Evolutionary conservation across 2,888 invertebrate species (phyloP).

Genomic region (Drymonia ruficornis): DNA sequence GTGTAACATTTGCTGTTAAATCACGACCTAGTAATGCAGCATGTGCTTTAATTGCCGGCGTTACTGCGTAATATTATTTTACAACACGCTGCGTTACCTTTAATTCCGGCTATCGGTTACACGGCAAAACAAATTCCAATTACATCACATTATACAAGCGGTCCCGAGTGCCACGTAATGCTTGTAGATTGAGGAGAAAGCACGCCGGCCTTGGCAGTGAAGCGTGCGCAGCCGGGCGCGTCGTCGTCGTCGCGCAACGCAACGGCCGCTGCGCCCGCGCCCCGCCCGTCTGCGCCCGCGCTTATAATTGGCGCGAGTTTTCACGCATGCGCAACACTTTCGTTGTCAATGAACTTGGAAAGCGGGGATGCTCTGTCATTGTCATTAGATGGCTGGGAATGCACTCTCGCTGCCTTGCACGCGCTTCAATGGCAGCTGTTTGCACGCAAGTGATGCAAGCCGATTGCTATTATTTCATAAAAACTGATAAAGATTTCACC

Average conservation of each 20-base stretch:
- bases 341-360: slow-evolving; percentile 84
- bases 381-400: slow-evolving; percentile 78
- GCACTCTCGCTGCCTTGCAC: slow-evolving; percentile 77
- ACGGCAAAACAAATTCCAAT: slow-evolving; percentile 61
- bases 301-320: slow-evolving; percentile 73
- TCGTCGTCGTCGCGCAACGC: slow-evolving; percentile 51
- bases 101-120: slow-evolving; percentile 37
- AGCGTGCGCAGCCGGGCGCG: slow-evolving; percentile 62
- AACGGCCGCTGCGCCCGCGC: slow-evolving; percentile 43
- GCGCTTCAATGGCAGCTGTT: slow-evolving; percentile 49
- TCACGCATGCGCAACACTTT: slow-evolving; percentile 80
- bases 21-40: not conserved
- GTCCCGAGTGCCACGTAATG: slow-evolving; percentile 62
- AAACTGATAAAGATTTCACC: slow-evolving; percentile 26
- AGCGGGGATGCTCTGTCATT: slow-evolving; percentile 81
- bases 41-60: slow-evolving; percentile 1
- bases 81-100: slow-evolving; percentile 26
- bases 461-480: slow-evolving; percentile 31
- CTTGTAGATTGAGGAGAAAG: slow-evolving; percentile 72
- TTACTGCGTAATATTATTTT: slow-evolving; percentile 18
- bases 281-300: slow-evolving; percentile 30
- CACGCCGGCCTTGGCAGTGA: slow-evolving; percentile 80
- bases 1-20: slow-evolving; percentile 6
- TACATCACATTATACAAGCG: slow-evolving; percentile 70
- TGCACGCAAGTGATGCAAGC: slow-evolving; percentile 67